Percentiles rank a stretch among this genome's conserved stretches.
Evolutionary conservation across 2,888 invertebrate species (phyloP).

Genomic region (Cactoblastis cactorum): DNA sequence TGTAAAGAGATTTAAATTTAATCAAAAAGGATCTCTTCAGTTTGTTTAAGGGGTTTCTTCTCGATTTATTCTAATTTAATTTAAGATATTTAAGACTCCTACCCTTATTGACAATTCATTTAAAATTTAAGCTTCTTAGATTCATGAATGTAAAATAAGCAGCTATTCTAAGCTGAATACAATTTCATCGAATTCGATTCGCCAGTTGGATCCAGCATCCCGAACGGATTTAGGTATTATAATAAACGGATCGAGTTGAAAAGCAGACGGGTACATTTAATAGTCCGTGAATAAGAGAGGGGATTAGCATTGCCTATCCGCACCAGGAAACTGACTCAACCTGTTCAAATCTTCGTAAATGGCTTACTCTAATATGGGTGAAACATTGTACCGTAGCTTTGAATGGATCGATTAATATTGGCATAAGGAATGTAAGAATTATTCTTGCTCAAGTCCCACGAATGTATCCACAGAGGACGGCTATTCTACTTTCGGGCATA

Average conservation of each 20-base stretch:
- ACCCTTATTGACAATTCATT: too few relatives aligned
- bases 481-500: too few relatives aligned
- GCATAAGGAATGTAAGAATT: constrained; percentile 22
- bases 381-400: neutral
- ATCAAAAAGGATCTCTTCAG: too few relatives aligned
- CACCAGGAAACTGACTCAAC: constrained; percentile 20
- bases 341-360: constrained; percentile 14
- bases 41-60: too few relatives aligned
- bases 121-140: neutral
- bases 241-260: constrained; percentile 22
- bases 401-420: constrained; percentile 1
- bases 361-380: constrained; percentile 12
- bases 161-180: neutral
- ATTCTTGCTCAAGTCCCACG: neutral
- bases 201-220: constrained; percentile 5
- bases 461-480: too few relatives aligned
- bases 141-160: too few relatives aligned
- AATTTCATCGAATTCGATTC: constrained; percentile 1
- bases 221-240: constrained; percentile 23
- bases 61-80: too few relatives aligned
- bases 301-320: constrained; percentile 26
- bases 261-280: constrained; percentile 25
- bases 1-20: too few relatives aligned
- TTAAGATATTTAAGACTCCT: too few relatives aligned
- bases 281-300: constrained; percentile 31